A percentile compares a stretch with the other conserved stretches of the same genome.
phyloP scores from a whole-genome alignment of 1,140 invertebrate genomes.

The Aphaenogaster ashmeadi region DNA sequence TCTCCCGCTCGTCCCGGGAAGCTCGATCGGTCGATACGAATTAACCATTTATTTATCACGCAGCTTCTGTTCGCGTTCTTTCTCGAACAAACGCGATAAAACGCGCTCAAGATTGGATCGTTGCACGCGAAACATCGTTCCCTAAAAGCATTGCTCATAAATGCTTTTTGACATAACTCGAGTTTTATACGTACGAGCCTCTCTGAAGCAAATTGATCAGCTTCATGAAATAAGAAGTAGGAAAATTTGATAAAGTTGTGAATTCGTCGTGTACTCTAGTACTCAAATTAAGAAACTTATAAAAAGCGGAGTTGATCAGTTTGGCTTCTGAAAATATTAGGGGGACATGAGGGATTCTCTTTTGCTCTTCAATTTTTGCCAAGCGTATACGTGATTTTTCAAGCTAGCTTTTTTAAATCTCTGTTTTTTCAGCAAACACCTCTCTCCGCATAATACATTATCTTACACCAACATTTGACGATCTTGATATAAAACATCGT shows the following conservation, averaged over 20 bases:
- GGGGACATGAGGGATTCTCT: background rate
- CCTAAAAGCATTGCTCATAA: background rate
- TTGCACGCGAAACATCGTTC: background rate
- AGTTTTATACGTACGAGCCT: background rate
- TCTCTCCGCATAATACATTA: background rate
- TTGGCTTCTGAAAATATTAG: background rate
- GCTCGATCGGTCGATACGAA: background rate
- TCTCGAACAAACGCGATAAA: background rate
- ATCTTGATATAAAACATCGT: constrained; percentile 17
- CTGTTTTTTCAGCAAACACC: constrained; percentile 16
- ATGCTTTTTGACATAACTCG: background rate
- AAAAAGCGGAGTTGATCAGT: background rate
- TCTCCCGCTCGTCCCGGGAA: background rate
- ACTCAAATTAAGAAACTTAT: background rate
- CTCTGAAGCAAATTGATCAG: background rate
- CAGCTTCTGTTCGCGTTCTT: background rate
- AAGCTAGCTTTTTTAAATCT: background rate
- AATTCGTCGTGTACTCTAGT: background rate
- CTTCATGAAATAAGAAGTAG: background rate
- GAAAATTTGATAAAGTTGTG: background rate
- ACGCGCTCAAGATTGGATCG: background rate
- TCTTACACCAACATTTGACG: constrained; percentile 22
- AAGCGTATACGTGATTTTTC: background rate
- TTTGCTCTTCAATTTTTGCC: background rate
- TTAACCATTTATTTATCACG: too few species aligned